Percentiles rank a stretch among this genome's conserved stretches.
These are phyloP conservation scores for Drosophila ezoana DNA, from an alignment of 2,888 invertebrate species.

Conservation along the genomic window DNA sequence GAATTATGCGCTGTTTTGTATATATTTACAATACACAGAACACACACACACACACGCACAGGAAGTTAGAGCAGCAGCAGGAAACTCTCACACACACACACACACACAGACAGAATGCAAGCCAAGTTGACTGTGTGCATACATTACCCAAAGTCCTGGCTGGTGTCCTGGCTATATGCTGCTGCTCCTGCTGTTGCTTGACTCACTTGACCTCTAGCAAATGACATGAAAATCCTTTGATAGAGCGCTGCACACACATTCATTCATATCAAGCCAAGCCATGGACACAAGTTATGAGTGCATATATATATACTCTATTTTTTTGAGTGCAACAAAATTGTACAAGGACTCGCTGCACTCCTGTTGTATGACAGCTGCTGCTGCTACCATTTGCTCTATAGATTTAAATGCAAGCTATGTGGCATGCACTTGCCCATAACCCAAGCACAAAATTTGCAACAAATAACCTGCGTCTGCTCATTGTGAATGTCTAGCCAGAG, in stretches of 20 bases:
- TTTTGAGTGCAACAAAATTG: slow-evolving; percentile 53
- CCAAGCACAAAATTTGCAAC: slow-evolving; percentile 39
- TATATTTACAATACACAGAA: slow-evolving; percentile 63
- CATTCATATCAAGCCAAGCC: slow-evolving; percentile 63
- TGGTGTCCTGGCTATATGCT: slow-evolving; percentile 5
- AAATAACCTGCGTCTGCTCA: slow-evolving; percentile 38
- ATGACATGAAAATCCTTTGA: slow-evolving; percentile 74
- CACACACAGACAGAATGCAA: slow-evolving; percentile 43
- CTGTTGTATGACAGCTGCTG: slow-evolving; percentile 16
- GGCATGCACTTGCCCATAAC: slow-evolving; percentile 17
- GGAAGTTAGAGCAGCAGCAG: slow-evolving; percentile 51
- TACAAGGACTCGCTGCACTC: slow-evolving; percentile 28
- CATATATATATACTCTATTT: slow-evolving; percentile 46
- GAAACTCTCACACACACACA: slow-evolving; percentile 38
- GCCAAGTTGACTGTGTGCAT: slow-evolving; percentile 30
- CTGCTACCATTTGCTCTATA: slow-evolving; percentile 36
- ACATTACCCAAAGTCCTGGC: slow-evolving; percentile 37
- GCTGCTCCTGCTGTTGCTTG: slow-evolving; percentile 22
- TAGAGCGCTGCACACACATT: slow-evolving; percentile 65
- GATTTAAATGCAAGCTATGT: slow-evolving; percentile 56
- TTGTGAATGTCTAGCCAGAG: slow-evolving; percentile 24
- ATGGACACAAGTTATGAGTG: slow-evolving; percentile 67
- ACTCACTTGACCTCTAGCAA: slow-evolving; percentile 69
- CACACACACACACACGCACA: slow-evolving; percentile 25
- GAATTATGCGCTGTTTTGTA: slow-evolving; percentile 72